A percentile compares a stretch with the other conserved stretches of the same genome.
Evolutionary conservation across 2,113 vertebrate species (phyloP).

Genomic region (Pluvialis apricaria): DNA sequence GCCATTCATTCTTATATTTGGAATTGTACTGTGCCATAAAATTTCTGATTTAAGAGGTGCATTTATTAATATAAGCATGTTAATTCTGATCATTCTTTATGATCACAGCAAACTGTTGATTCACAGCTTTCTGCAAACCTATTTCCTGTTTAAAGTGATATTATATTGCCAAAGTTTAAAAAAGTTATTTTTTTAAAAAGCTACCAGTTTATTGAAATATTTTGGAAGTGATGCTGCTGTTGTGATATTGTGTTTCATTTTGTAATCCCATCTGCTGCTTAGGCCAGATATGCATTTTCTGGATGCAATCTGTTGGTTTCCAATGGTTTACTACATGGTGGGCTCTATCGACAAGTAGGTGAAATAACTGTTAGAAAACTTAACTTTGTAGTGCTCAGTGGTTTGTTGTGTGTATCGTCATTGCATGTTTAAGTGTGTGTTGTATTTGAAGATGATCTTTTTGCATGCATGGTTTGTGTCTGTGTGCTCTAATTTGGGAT

Average conservation of each 20-base stretch:
- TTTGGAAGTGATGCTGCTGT: slow-evolving; percentile 54
- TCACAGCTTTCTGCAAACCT: neutral
- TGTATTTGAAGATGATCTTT: neutral
- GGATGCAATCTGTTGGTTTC: slow-evolving; percentile 99
- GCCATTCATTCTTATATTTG: neutral
- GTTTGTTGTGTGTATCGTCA: slow-evolving; percentile 50
- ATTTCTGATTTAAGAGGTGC: slow-evolving; percentile 60
- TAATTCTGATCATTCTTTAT: neutral
- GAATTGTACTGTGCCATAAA: slow-evolving; percentile 44
- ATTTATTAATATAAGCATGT: neutral
- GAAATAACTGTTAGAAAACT: slow-evolving; percentile 66
- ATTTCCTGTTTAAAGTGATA: neutral
- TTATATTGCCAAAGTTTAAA: neutral
- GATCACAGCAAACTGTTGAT: neutral
- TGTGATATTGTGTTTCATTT: slow-evolving; percentile 80
- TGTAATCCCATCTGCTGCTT: slow-evolving; percentile 76
- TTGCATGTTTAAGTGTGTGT: slow-evolving; percentile 66
- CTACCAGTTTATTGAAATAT: slow-evolving; percentile 43
- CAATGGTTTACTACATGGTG: slow-evolving; percentile 99
- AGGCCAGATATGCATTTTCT: slow-evolving; percentile 99
- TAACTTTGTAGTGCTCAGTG: slow-evolving; percentile 63
- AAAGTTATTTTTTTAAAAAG: neutral
- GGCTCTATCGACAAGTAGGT: slow-evolving; percentile 98
- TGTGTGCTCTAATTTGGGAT: neutral
- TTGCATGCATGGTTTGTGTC: slow-evolving; percentile 63